phyloP scores from a whole-genome alignment of 23 tunicate genomes.

The Phallusia fumigata region DNA sequence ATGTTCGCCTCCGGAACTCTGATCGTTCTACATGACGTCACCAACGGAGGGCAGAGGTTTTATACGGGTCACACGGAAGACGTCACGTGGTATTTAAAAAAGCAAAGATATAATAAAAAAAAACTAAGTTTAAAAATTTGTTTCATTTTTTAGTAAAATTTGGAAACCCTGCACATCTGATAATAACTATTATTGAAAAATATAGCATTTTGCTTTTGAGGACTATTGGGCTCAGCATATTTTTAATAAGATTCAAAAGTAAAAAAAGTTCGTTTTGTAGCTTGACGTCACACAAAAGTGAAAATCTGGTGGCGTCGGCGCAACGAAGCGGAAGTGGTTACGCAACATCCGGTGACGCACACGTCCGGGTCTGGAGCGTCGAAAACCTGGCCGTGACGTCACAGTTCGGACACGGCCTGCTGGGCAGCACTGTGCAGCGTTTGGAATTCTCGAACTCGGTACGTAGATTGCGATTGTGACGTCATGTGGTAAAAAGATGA shows the following conservation, averaged over 20 bases:
- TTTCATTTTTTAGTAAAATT: too few species aligned
- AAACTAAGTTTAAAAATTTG: too few species aligned
- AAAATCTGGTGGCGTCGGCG: constrained; percentile 8
- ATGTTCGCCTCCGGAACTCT: constrained; percentile 12
- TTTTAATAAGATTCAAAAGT: too few species aligned
- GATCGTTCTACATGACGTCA: constrained; percentile 15
- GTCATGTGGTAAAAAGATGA: too few species aligned
- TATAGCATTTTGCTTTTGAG: too few species aligned
- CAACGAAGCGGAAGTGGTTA: constrained; percentile 16
- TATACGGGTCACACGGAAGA: constrained; percentile 26
- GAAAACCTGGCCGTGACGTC: constrained; percentile 32
- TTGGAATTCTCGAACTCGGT: constrained; percentile 25
- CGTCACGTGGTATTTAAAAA: constrained; percentile 21
- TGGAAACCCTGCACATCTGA: too few species aligned
- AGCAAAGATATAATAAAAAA: background rate
- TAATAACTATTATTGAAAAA: too few species aligned
- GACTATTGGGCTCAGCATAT: too few species aligned
- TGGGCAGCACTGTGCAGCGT: background rate
- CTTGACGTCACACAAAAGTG: background rate
- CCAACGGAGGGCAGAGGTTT: constrained; percentile 11
- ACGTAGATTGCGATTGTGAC: too few species aligned
- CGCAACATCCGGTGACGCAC: constrained; percentile 13
- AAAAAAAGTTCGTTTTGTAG: constrained; percentile 10
- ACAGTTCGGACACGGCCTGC: constrained; percentile 28
- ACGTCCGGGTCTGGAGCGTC: constrained; percentile 19